Base-by-base conservation (phyloP, 2,888 invertebrate species). In the Falcaria lacertinaria region DNA sequence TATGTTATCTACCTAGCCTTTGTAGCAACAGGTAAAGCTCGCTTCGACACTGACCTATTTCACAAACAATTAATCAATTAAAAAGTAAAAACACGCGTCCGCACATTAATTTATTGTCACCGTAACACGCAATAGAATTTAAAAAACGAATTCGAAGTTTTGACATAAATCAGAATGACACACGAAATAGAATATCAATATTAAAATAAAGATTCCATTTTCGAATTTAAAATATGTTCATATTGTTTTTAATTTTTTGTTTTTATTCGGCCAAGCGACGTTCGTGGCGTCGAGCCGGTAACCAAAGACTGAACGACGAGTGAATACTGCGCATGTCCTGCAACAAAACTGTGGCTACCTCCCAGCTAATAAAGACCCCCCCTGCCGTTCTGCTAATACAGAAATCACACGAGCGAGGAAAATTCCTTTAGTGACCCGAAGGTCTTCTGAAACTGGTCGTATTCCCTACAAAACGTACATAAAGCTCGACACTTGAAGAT, bases 321-420 rank as follows among this genome's bases (percentile, higher is more conserved):
- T 34, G 42, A 44, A 45, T 40, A 57, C 47, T 63, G 84, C 86
- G 86, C 86, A 87, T 81, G 87, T 74, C 64, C 71, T 44, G 39
- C 54, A 34, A 54, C 57, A 61, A 69, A 71, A 72, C 65, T 70
- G 71, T 76, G 60, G 52, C 48, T 47, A 54, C 47, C 34, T 51
- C 46, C 84, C 72, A 75, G 39, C 49, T 47, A 52, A 39, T 11
- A 0, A 15, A 50, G 72, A 69, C 41, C 79, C 60, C 50, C 66
- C 54, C 39, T 57, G 42, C 61, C 65, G 60, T 57, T 52, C 55
- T 33, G 39, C 15, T 25, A 33, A 1, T 14, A 35, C 35, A 17
- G 41, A 39, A 43, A 39, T 22, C 3, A 5, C 41, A 50, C 42
- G 36, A 32, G 28, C 15, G 13, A 42, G 49, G 54, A 57, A 50